Conservation (phyloP, 2,888 invertebrate species). For the Blera fallax region DNA sequence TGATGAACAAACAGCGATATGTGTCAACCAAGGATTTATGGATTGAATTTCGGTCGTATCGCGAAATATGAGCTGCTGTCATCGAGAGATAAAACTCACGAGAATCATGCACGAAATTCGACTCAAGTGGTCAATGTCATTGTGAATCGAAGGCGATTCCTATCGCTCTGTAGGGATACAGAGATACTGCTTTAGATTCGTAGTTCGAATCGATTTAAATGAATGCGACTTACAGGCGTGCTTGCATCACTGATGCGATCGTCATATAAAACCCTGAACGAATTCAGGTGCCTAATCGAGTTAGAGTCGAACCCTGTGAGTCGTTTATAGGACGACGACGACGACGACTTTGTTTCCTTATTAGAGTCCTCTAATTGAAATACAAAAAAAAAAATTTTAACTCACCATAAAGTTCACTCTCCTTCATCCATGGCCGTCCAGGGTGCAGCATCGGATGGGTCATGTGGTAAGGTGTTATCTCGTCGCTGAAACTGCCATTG, state of each 20-base stretch:
- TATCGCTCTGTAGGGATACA: neutral
- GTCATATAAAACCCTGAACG: too few relatives aligned
- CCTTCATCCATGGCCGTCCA: slow-evolving; percentile 80
- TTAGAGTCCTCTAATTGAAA: neutral
- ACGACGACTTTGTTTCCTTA: too few relatives aligned
- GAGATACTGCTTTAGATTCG: neutral
- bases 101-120: neutral
- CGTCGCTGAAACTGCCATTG: slow-evolving; percentile 79
- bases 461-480: slow-evolving; percentile 80
- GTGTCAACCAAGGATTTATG: too few relatives aligned
- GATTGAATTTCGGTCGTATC: too few relatives aligned
- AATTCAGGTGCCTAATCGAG: too few relatives aligned
- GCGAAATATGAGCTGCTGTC: neutral
- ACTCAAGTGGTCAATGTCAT: neutral
- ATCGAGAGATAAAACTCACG: neutral
- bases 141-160: neutral
- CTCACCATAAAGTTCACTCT: slow-evolving; percentile 81
- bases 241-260: too few relatives aligned
- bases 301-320: too few relatives aligned
- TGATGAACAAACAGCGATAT: too few relatives aligned
- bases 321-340: too few relatives aligned
- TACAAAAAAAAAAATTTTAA: slow-evolving; percentile 32
- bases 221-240: too few relatives aligned
- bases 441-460: slow-evolving; percentile 80
- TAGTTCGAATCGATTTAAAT: neutral